Evolutionary conservation across 2,888 invertebrate species (phyloP), one percentile per base, ranked within the genome.

Genomic region (Campoplex nolae): DNA sequence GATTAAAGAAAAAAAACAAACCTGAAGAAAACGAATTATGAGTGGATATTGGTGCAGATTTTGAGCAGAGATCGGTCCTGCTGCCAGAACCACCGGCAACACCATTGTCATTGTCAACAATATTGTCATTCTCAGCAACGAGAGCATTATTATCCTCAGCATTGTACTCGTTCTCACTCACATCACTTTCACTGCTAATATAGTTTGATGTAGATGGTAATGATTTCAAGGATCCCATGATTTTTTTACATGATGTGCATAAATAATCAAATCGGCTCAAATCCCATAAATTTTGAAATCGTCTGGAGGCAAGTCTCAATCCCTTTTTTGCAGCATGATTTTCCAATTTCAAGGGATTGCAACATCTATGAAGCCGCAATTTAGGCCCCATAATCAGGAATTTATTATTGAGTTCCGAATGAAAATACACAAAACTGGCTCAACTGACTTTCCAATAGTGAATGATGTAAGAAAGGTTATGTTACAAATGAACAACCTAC

Each of bases 261-360:
- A 76, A 28, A 42, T 45, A 62, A 76, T 45, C 23, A 65, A 28
- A 11, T 23, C 13, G 18, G 16, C 11, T 35, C 48, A 76, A 76
- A 8, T 48, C 48, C 48, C 62, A 76, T n/a, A 9, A 42, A n/a
- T 42, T 38, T 70, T 70, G 38, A 18, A 70, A 42, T n/a, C 11
- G 3, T 38, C n/a, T 38, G 23, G 65, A 65, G 11, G 65, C 76
- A 18, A 13, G 42, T 18, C 76, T 42, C 23, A 76, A 42, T 4
- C 62, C 65, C 28, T 23, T 65, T 28, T 23, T 48, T 76, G 2
- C 18, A 4, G 38, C 16, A 23, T 76, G 76, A 32, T 45, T 13
- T 65, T 48, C 58, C 8, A 65, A n/a, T 28, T 76, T 45, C 1
- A 76, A 62, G 32, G 76, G 76, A 76, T 76, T 76, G 35, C 76